A percentile compares a stretch with the other conserved stretches of the same genome.
phyloP scores from a whole-genome alignment of 2,888 invertebrate genomes.

The Coelogynopora nodosa region DNA sequence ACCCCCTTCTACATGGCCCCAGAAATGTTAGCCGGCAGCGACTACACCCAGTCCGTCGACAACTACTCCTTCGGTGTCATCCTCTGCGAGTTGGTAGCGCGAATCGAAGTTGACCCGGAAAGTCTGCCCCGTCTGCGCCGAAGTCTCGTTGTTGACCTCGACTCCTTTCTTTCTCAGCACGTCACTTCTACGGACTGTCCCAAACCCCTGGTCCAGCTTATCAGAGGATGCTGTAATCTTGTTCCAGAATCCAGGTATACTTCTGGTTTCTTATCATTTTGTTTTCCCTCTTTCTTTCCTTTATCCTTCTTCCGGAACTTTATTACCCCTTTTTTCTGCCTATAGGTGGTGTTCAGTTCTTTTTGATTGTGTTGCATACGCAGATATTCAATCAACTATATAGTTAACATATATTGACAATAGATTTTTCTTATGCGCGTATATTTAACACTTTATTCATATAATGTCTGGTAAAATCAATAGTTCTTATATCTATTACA shows the following conservation, averaged over 20 bases:
- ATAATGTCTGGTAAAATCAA: too few species aligned
- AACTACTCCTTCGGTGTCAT: slow-evolving; percentile 94
- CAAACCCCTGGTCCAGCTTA: background rate
- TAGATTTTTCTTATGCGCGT: too few species aligned
- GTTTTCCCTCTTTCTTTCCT: too few species aligned
- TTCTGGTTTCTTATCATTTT: too few species aligned
- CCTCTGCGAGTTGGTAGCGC: slow-evolving; percentile 87
- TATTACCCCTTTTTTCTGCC: too few species aligned
- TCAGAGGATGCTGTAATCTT: background rate
- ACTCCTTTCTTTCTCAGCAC: background rate
- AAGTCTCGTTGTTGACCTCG: background rate
- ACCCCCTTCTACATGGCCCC: slow-evolving; percentile 37
- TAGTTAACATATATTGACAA: too few species aligned
- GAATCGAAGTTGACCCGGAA: slow-evolving; percentile 86
- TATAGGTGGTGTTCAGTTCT: too few species aligned
- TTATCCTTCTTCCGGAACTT: too few species aligned
- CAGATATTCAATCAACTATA: too few species aligned
- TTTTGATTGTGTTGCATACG: too few species aligned
- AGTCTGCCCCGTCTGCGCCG: slow-evolving; percentile 68
- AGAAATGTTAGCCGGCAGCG: slow-evolving; percentile 37
- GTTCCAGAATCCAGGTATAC: background rate
- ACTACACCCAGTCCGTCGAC: slow-evolving; percentile 71
- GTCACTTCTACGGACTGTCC: background rate
- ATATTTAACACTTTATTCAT: too few species aligned
- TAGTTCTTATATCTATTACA: too few species aligned